Base-by-base conservation (phyloP, 2,797 vertebrate species). In the Darevskia mixta region DNA sequence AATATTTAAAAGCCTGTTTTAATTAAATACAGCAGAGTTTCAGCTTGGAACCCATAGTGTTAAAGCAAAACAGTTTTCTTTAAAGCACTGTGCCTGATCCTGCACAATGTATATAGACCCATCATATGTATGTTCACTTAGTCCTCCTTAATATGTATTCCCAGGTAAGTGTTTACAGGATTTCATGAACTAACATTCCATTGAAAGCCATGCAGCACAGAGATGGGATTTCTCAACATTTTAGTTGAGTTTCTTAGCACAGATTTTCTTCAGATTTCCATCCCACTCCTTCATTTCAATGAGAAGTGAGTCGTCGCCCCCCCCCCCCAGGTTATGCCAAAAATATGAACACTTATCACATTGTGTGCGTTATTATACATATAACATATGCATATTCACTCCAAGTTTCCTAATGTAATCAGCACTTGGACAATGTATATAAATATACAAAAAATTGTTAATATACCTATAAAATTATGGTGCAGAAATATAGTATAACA, bases 11-110 rank as follows among this genome's bases (percentile, higher is more conserved):
- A 73, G 79, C 18, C 41, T 73, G 29, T 41, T 80, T 85, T 55
- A 80, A 79, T 88, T 61, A 88, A 88, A 55, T 18, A 84, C 8
- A 72, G 20, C 32, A 79, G 23, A 27, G 55, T 73, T 72, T 86
- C 35, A n/a, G 49, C 10, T 13, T 86, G 10, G 38, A 29, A 83
- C 41, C 32, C 29, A 61, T 71, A 71, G 7, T 10, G 43, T 71
- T 79, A 55, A 55, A 72, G 9, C 29, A 75, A 81, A 49, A n/a
- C 45, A 71, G 61, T 64, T 64, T 64, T 23, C 61, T 64, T 64
- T 64, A 43, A 72, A 27, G 38, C 29, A 67, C 10, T n/a, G 35
- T 45, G 64, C 7, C 23, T 82, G 71, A 45, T 73, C 43, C 3
- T 11, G 38, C 4, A 27, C 75, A 73, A 29, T 13, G 6, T 67